phyloP scores from a whole-genome alignment of 2,797 vertebrate genomes.

The Epinephelus malabaricus region DNA sequence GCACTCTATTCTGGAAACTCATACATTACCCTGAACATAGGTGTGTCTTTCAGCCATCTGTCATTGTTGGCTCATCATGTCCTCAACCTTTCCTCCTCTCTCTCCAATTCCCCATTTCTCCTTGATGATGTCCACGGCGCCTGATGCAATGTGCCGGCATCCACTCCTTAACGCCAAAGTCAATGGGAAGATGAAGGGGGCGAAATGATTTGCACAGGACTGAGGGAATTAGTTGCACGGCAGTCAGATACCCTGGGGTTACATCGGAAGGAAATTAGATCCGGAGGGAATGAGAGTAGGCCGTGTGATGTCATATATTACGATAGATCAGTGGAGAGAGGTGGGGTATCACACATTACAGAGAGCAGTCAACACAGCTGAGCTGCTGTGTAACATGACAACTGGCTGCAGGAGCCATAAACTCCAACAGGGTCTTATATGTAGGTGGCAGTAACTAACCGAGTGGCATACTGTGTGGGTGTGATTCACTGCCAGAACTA shows the following conservation, averaged over 20 bases:
- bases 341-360: constrained; percentile 65
- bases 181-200: constrained; percentile 57
- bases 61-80: constrained; percentile 47
- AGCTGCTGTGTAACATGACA: constrained; percentile 63
- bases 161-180: constrained; percentile 64
- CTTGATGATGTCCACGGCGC: constrained; percentile 39
- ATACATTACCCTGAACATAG: constrained; percentile 53
- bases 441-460: constrained; percentile 63
- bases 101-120: constrained; percentile 45
- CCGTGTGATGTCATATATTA: constrained; percentile 74
- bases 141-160: constrained; percentile 53
- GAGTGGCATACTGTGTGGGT: constrained; percentile 56
- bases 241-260: constrained; percentile 64
- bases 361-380: constrained; percentile 52
- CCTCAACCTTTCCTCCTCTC: constrained; percentile 30
- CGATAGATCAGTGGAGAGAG: constrained; percentile 48
- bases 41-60: constrained; percentile 58
- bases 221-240: constrained; percentile 55
- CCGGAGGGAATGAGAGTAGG: constrained; percentile 58
- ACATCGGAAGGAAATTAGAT: constrained; percentile 72
- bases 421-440: constrained; percentile 42
- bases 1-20: constrained; percentile 31
- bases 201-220: constrained; percentile 68
- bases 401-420: constrained; percentile 64
- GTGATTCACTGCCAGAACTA: constrained; percentile 50